Base-by-base conservation (phyloP, 2,113 vertebrate species). In the Muntiacus reevesi region DNA sequence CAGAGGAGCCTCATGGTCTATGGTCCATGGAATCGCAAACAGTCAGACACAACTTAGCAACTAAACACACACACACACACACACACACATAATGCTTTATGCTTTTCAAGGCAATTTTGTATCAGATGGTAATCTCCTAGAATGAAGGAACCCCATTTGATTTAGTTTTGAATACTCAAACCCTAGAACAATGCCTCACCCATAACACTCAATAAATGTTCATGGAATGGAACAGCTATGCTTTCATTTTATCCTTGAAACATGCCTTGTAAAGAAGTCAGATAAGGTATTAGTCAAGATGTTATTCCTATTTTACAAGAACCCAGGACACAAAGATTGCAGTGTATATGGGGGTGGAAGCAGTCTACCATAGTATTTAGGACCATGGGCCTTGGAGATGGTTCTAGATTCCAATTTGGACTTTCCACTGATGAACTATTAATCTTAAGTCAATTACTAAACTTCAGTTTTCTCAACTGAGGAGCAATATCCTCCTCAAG, bases 81-180 rank as follows among this genome's bases (percentile, higher is more conserved):
- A 64, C 30, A 71, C n/a, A 71, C 64, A 71, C 28, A 67, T 0
- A 76, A 16, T 74, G 16, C 23, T 94, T 97, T 88, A 52, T 94
- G 47, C 19, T 97, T 93, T 88, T 88, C 88, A 90, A 91, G 47
- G 16, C 23, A 91, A 43, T 85, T 97, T 95, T 43, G 78, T 91
- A 94, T 52, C 62, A 93, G 67, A 91, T 82, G 36, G 43, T 92
- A 96, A 82, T 96, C 47, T 95, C 54, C 27, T 84, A 10, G 43
- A 94, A 47, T 30, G 86, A 93, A 95, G 17, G 23, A 91, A 71
- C 15, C 7, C 11, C 12, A 67, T 79, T 2, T 89, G 89, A 64
- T 36, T 92, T 91, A 76, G 19, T 67, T 96, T 83, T 89, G 60
- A 94, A 90, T 81, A 84, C 9, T 23, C 14, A 71, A 60, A 91